A percentile compares a stretch with the other conserved stretches of the same genome.
Evolutionary conservation across 2,113 vertebrate species (phyloP).

Genomic region (Larimichthys crocea): DNA sequence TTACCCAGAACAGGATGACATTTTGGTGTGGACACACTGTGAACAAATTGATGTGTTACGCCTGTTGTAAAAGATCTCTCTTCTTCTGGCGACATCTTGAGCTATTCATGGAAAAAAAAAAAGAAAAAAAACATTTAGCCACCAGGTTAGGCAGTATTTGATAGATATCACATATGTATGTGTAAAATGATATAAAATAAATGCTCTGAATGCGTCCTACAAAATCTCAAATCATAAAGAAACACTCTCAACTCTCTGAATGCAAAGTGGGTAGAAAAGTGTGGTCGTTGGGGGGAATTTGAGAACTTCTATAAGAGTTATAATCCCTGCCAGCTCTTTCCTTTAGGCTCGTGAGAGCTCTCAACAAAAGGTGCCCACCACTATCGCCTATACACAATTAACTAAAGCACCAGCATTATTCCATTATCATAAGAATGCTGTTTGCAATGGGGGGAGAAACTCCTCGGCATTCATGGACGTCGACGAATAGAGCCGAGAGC

Average conservation of each 20-base stretch:
- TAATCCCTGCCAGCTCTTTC: conserved; percentile 77
- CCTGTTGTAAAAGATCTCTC: background rate
- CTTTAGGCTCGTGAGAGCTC: conserved; percentile 70
- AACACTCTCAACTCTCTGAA: conserved; percentile 54
- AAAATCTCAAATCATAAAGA: conserved; percentile 39
- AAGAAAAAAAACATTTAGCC: background rate
- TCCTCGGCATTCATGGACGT: conserved; percentile 76
- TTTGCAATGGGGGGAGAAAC: conserved; percentile 72
- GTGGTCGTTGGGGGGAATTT: conserved; percentile 39
- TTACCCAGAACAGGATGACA: background rate
- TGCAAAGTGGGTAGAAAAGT: conserved; percentile 49
- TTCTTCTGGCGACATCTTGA: background rate
- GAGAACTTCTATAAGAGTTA: conserved; percentile 65
- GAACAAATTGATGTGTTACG: background rate
- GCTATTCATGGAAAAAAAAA: background rate
- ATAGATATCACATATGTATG: background rate
- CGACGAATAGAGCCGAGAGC: conserved; percentile 65
- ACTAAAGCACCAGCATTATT: conserved; percentile 83
- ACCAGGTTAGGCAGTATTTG: background rate
- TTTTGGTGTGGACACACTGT: background rate
- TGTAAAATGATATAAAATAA: background rate
- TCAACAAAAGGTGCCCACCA: conserved; percentile 84
- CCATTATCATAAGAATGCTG: conserved; percentile 86
- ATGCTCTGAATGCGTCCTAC: background rate
- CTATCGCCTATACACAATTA: conserved; percentile 83